A percentile compares a stretch with the other conserved stretches of the same genome.
phyloP scores from a whole-genome alignment of 1,140 invertebrate species.

The Danaus melanippus region DNA sequence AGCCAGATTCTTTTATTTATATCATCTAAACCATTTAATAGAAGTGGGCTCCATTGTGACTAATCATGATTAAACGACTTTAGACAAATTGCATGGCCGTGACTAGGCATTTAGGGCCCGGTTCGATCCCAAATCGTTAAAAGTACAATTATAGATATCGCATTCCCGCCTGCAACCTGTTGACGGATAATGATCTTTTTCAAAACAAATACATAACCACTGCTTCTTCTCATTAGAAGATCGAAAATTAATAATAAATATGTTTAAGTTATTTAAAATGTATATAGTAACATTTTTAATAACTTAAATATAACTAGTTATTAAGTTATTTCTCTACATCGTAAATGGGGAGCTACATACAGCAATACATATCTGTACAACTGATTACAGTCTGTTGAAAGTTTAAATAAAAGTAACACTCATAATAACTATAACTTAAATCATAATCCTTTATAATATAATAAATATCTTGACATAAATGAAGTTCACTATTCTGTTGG shows the following conservation, averaged over 20 bases:
- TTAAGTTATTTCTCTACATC: no score
- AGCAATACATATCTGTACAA: no score
- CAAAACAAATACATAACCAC: constrained; percentile 61
- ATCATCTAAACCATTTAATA: constrained; percentile 57
- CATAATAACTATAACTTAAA: no score
- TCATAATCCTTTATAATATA: no score
- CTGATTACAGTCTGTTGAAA: no score
- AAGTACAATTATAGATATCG: constrained; percentile 71
- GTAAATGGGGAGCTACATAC: no score
- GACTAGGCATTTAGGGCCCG: constrained; percentile 64
- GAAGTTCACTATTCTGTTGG: neutral
- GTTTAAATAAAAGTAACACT: no score
- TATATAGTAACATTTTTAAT: constrained; percentile 1
- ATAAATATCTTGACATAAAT: no score
- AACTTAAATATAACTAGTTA: no score
- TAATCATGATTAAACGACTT: constrained; percentile 71
- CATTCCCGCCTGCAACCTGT: constrained; percentile 67
- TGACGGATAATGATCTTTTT: constrained; percentile 65
- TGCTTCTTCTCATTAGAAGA: constrained; percentile 20
- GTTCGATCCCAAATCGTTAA: constrained; percentile 67
- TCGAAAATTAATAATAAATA: constrained; percentile 18
- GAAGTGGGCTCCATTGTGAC: constrained; percentile 64
- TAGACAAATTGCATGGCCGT: constrained; percentile 69
- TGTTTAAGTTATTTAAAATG: no score
- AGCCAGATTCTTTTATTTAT: constrained; percentile 51